Base-by-base conservation (phyloP, 2,888 invertebrate species). In the Dromius quadrimaculatus region DNA sequence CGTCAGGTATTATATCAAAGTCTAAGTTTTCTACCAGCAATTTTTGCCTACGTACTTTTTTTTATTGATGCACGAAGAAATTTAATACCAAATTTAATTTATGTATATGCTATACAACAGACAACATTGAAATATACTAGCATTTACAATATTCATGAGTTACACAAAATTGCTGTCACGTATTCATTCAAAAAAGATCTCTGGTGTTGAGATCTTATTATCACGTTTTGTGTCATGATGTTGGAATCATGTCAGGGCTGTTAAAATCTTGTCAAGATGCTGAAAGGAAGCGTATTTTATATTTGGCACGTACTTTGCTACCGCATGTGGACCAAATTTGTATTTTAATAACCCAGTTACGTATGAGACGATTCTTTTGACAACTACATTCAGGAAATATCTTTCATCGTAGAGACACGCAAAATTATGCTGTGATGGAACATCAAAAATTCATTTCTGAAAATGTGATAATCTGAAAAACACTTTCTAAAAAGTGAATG, bases 271-370 rank as follows among this genome's bases (percentile, higher is more conserved):
- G 50, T 32, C 50, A 54, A 23, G 50, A 54, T 28, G 13, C 6
- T 23, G 22, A 47, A 19, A 20, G 34, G 36, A 17, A 63, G 32
- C 11, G 32, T 13, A 63, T 63, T 43, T 45, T 63, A 45, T 45
- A 45, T 63, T 63, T 63, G 63, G 45, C 63, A 45, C 45, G 63
- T 63, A 63, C 23, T 45, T 28, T 32, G 28, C 15, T 17, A 13
- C 23, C 22, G 62, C 3, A n/a, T 28, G n/a, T 41, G 43, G 63
- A 45, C 43, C 43, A 28, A 45, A 63, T 63, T 63, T 63, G 32
- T 63, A 63, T 63, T 63, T 45, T 63, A 63, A 63, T 63, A 63
- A 63, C n/a, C 63, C 9, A 45, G 19, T 17, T 41, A 23, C 62
- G 36, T 38, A 38, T 38, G 19, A 20, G 19, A n/a, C 13, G 28